These are phyloP conservation scores for Heliconius erato DNA, from an alignment of 2,888 invertebrate genomes.

Conservation along the genomic window DNA sequence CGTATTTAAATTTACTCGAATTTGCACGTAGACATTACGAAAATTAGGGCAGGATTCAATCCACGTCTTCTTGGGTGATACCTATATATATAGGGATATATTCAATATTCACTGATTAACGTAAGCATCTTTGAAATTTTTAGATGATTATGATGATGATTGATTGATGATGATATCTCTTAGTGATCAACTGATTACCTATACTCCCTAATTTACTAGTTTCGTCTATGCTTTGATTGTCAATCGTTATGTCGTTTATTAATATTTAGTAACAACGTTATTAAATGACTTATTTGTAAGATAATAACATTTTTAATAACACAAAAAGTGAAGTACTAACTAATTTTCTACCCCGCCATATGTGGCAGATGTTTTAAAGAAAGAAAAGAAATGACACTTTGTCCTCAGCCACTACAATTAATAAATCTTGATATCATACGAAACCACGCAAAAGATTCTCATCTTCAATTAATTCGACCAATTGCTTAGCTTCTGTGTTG, in stretches of 20 bases:
- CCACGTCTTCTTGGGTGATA: too few species aligned
- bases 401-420: background rate
- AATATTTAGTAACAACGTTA: too few species aligned
- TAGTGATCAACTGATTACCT: too few species aligned
- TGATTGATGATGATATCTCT: too few species aligned
- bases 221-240: too few species aligned
- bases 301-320: background rate
- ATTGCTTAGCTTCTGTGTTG: slow-evolving; percentile 12
- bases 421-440: background rate
- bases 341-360: background rate
- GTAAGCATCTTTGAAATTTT: too few species aligned
- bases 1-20: slow-evolving; percentile 6
- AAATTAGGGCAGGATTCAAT: background rate
- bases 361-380: background rate
- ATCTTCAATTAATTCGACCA: slow-evolving; percentile 5
- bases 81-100: too few species aligned
- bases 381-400: background rate
- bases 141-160: too few species aligned
- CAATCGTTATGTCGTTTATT: too few species aligned
- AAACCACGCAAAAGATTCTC: slow-evolving; percentile 13
- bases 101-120: too few species aligned
- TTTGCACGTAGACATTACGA: background rate
- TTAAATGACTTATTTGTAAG: too few species aligned
- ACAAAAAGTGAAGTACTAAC: background rate
- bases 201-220: too few species aligned